Evolutionary conservation across 1,140 invertebrate species (phyloP).

Genomic region (Agrypnia vestita): DNA sequence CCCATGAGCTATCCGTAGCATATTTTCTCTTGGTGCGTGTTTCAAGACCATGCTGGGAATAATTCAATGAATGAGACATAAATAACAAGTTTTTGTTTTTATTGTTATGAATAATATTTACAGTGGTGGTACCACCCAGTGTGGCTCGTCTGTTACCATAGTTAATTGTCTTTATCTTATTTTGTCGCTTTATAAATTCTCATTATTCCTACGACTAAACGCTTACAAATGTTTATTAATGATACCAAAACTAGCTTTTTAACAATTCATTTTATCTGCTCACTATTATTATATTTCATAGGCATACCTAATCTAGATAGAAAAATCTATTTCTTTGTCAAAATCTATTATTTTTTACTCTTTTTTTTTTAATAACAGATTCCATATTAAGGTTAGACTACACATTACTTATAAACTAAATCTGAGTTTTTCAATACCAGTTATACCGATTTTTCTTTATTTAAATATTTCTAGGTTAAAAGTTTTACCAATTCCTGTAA

Average conservation of each 20-base stretch:
- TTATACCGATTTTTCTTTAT: background rate
- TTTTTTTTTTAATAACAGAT: conserved; percentile 27
- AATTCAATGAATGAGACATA: conserved; percentile 2
- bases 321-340: conserved; percentile 51
- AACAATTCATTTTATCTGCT: conserved; percentile 35
- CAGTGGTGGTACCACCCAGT: conserved; percentile 14
- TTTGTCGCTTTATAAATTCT: conserved; percentile 45
- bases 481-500: too few relatives aligned
- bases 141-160: background rate
- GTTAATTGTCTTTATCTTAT: conserved; percentile 2
- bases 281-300: conserved; percentile 37
- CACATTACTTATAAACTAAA: conserved; percentile 16
- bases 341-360: conserved; percentile 48
- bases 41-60: too few relatives aligned
- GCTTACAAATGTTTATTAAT: conserved; percentile 43
- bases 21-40: too few relatives aligned
- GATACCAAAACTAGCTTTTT: conserved; percentile 50
- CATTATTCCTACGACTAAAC: conserved; percentile 45
- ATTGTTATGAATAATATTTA: conserved; percentile 45
- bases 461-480: too few relatives aligned
- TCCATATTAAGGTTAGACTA: conserved; percentile 9
- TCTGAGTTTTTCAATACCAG: conserved; percentile 25
- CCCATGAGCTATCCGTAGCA: too few relatives aligned
- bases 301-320: conserved; percentile 50
- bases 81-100: conserved; percentile 40